These are phyloP conservation scores for Colinus virginianus DNA, from an alignment of 2,113 vertebrate species.

Conservation along the genomic window DNA sequence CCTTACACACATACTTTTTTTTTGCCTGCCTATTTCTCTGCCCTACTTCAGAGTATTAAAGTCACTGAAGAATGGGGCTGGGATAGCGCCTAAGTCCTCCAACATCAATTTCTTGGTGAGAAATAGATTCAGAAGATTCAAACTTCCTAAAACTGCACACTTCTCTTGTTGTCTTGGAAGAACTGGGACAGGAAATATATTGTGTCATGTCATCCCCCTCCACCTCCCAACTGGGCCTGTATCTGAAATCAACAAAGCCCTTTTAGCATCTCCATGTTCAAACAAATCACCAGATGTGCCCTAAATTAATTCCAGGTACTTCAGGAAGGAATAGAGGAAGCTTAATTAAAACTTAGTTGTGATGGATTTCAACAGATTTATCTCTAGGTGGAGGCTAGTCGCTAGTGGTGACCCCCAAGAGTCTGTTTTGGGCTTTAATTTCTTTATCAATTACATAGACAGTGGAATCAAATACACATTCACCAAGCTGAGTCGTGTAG, in stretches of 20 bases:
- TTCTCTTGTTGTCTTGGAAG: not conserved
- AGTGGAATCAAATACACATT: no score
- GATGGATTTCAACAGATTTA: not conserved
- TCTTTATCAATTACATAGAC: not conserved
- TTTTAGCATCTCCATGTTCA: accelerated
- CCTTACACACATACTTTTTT: not conserved
- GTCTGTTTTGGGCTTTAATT: not conserved
- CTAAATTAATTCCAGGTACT: not conserved
- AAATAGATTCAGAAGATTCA: not conserved
- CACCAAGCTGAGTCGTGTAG: no score
- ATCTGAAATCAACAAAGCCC: not conserved
- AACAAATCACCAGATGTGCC: not conserved
- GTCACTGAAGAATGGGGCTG: not conserved
- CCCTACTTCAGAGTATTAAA: not conserved
- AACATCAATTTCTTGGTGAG: not conserved
- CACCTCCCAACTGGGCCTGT: not conserved
- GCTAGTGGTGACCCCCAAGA: not conserved
- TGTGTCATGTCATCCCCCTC: no score
- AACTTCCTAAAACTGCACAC: not conserved
- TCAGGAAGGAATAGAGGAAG: not conserved
- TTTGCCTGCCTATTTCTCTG: not conserved
- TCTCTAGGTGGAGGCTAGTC: not conserved
- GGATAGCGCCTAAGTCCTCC: not conserved
- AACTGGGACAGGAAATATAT: accelerated
- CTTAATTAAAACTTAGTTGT: not conserved